Percentiles rank a stretch among this genome's conserved stretches.
Evolutionary conservation across 2,888 invertebrate species (phyloP).

Genomic region (Drosophila neotestacea): DNA sequence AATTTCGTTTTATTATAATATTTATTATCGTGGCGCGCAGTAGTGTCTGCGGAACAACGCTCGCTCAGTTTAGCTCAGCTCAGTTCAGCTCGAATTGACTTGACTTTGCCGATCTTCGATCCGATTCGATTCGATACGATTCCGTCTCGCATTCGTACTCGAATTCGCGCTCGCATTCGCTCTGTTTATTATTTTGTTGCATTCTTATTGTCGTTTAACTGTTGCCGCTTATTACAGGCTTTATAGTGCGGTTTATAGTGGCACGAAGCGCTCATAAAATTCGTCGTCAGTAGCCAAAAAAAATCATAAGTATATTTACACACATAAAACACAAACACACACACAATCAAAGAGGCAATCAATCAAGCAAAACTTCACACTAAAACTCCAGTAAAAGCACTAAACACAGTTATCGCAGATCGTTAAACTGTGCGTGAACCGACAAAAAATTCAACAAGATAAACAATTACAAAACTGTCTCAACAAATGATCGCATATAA

Average conservation of each 20-base stretch:
- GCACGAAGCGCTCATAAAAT: constrained; percentile 51
- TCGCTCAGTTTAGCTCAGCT: constrained; percentile 48
- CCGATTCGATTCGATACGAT: constrained; percentile 37
- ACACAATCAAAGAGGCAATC: constrained; percentile 35
- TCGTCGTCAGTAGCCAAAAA: constrained; percentile 33
- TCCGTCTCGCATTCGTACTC: constrained; percentile 26
- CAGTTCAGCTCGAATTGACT: constrained; percentile 46
- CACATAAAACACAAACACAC: constrained; percentile 11
- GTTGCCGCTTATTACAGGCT: constrained; percentile 70
- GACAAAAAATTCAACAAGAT: constrained; percentile 16
- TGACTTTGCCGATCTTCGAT: constrained; percentile 52
- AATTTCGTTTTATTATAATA: constrained; percentile 86
- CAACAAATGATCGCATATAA: constrained; percentile 64
- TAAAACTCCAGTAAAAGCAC: constrained; percentile 28
- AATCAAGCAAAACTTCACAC: constrained; percentile 47
- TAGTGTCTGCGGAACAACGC: constrained; percentile 84
- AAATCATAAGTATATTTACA: constrained; percentile 31
- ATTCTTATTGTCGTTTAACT: constrained; percentile 81
- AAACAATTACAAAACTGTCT: constrained; percentile 57
- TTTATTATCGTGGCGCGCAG: constrained; percentile 85
- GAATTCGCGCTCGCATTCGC: constrained; percentile 34
- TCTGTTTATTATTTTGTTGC: constrained; percentile 70
- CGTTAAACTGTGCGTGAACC: constrained; percentile 45
- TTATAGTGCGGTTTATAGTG: constrained; percentile 62
- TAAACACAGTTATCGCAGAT: constrained; percentile 21